Conservation (phyloP, 2,888 invertebrate genomes). For the Seira ritae region DNA sequence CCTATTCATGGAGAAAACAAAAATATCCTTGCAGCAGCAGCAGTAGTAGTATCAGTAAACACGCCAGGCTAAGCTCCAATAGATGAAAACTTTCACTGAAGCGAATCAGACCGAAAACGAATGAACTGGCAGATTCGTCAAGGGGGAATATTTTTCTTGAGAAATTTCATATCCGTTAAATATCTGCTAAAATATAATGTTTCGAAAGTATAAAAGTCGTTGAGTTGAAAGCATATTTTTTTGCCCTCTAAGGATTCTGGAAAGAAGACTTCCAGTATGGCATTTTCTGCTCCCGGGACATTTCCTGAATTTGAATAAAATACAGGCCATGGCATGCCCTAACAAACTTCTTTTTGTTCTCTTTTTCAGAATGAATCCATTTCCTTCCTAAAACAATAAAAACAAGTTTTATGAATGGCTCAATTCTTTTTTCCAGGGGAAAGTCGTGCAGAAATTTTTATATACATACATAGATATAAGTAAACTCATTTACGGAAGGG, state of each 20-base stretch:
- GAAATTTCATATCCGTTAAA: conserved; percentile 18
- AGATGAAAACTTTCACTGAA: conserved; percentile 45
- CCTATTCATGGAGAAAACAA: too few species aligned
- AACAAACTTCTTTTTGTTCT: conserved; percentile 25
- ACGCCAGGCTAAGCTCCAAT: too few species aligned
- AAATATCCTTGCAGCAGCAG: too few species aligned
- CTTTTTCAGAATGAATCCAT: conserved; percentile 31
- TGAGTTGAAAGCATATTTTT: not conserved
- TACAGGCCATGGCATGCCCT: not conserved
- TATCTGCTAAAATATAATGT: conserved; percentile 1
- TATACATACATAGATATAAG: too few species aligned
- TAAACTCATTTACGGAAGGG: too few species aligned
- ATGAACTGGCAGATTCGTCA: conserved; percentile 27
- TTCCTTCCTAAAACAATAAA: conserved; percentile 53
- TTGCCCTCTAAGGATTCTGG: not conserved
- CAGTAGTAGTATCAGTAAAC: too few species aligned
- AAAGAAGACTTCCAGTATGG: conserved; percentile 4
- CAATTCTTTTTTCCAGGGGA: too few species aligned
- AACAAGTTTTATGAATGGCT: conserved; percentile 32
- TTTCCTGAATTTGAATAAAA: conserved; percentile 19
- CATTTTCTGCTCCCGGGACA: not conserved
- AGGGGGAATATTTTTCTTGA: conserved; percentile 12
- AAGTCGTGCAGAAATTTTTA: too few species aligned
- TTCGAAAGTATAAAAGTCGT: not conserved
- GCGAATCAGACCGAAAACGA: conserved; percentile 54